Evolutionary conservation across 1,140 invertebrate genomes (phyloP), one percentile per base, ranked within the genome.

Genomic region (Ylistrum balloti): DNA sequence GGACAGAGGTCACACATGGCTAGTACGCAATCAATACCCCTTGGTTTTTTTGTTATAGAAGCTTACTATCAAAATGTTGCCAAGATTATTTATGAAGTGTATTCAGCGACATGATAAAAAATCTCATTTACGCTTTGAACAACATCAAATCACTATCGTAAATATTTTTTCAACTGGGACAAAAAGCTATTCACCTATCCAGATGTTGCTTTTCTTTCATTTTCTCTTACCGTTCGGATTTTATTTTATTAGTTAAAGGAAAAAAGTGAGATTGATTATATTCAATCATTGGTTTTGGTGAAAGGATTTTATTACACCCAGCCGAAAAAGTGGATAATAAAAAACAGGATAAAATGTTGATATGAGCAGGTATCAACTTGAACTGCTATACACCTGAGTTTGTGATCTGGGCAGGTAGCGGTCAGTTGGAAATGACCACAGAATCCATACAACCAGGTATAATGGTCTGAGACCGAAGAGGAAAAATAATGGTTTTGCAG

Each of bases 241-340:
- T 74, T 74, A 74, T 74, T 74, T 74, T 74, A 74, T 74, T 74
- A n/a, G 56, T 74, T 74, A 74, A 74, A 74, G 56, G 56, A 74
- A 74, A 74, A 74, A 74, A 74, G 56, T 74, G 56, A 74, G 56
- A 74, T 74, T 74, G 56, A 74, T 74, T 74, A 74, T 74, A 74
- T 28, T 28, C 56, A 74, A 74, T 74, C 56, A 74, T 74, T 74
- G 56, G 56, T 17, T 74, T n/a, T 11, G 2, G 9, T 74, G 56
- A 74, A 74, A 74, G 56, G 56, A 28, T 74, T 74, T 74, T 74
- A 74, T 74, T n/a, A 74, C 56, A 74, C 56, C 5, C 22, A 0
- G n/a, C 17, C 56, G 56, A 74, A 74, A 74, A 74, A 74, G 56
- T 74, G 56, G 56, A 74, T 74, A 74, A 74, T 74, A 74, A 74